Base-by-base conservation (phyloP, 2,113 vertebrate genomes). In the Epinephelus fuscoguttatus region DNA sequence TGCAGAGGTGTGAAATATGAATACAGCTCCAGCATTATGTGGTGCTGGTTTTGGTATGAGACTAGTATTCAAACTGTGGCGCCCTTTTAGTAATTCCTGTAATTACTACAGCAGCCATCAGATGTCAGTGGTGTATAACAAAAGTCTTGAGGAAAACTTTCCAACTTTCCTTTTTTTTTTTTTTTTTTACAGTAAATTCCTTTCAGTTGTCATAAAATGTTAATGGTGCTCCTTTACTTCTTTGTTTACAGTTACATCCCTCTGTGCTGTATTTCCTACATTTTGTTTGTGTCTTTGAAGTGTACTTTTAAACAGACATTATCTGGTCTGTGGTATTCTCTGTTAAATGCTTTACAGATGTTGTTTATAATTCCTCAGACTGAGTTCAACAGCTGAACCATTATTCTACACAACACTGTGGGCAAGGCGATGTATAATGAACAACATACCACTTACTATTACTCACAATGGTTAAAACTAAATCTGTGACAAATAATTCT, bases 51-150 rank as follows among this genome's bases (percentile, higher is more conserved):
- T 33, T 17, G 19, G 70, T 13, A 9, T 45, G n/a, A 37, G 33
- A 37, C 33, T 8, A 60, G 9, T 60, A 37, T 2, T 37, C 33
- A 37, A 37, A 37, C 14, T 52, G 12, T 30, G 10, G 11, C 40
- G 4, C 23, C 23, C 17, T 19, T 3, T 50, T 9, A 40, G 45
- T 63, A 18, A 23, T 21, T 19, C 6, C 1, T 78, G 75, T 73
- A 37, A 25, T 76, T 1, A 37, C 25, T 11, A 9, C 3, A 21
- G 18, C 7, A 0, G 1, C 66, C 75, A 87, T 15, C 15, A 80
- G 75, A 75, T 71, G 66, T 27, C 85, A 66, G 45, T 27, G 42
- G 4, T 66, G 17, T 23, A 0, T 23, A n/a, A 66, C 23, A 30
- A 49, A 62, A 64, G 15, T 13, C 0, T 10, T 8, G 13, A 47